Percentiles rank a stretch among this genome's conserved stretches.
phyloP scores from a whole-genome alignment of 2,113 vertebrate species.

The Oceanodroma tethys region DNA sequence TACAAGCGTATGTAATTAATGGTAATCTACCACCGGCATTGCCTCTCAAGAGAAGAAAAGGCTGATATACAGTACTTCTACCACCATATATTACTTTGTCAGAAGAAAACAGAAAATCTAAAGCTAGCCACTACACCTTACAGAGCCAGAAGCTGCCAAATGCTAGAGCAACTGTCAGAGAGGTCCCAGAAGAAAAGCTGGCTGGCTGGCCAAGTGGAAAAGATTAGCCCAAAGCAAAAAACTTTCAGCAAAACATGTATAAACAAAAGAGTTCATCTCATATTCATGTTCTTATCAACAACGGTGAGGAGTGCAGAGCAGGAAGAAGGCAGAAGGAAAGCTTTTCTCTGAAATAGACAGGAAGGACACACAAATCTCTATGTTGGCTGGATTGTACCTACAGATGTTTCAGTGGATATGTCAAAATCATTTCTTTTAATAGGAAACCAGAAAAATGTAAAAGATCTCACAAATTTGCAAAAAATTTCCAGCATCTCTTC shows the following conservation, averaged over 20 bases:
- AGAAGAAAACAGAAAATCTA: neutral
- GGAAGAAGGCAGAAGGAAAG: neutral
- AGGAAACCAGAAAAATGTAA: neutral
- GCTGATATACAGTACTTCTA: neutral
- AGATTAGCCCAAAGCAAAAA: neutral
- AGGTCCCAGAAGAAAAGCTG: neutral
- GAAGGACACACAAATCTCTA: neutral
- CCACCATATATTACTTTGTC: neutral
- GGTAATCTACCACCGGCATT: neutral
- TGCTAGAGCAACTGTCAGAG: neutral
- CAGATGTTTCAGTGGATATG: neutral
- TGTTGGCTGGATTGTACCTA: neutral
- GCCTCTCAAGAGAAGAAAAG: neutral
- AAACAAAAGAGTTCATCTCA: neutral
- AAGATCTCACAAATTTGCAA: neutral
- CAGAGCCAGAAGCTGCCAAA: neutral
- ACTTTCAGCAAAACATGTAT: neutral
- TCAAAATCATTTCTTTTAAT: neutral
- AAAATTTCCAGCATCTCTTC: neutral
- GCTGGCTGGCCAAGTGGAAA: neutral
- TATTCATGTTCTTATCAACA: neutral
- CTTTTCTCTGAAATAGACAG: neutral
- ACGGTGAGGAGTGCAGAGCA: neutral
- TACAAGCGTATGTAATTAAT: neutral
- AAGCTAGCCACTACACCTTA: neutral